These are phyloP conservation scores for Progne subis DNA, from an alignment of 2,113 vertebrate genomes.

Conservation along the genomic window DNA sequence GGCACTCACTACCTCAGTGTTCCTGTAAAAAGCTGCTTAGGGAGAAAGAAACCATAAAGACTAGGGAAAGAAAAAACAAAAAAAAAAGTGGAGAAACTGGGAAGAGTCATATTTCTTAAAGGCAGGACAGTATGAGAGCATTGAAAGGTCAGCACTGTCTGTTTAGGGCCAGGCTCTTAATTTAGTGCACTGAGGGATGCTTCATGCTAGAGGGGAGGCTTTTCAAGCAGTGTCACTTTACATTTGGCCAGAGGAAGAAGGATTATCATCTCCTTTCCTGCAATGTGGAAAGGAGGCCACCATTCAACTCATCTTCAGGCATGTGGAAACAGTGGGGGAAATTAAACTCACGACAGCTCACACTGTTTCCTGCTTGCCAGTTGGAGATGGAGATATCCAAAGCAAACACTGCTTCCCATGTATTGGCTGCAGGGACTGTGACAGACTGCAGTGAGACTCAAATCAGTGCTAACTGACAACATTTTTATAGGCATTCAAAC, in stretches of 20 bases:
- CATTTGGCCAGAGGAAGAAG: background rate
- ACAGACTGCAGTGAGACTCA: background rate
- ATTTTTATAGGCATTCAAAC: background rate
- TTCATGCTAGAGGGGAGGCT: background rate
- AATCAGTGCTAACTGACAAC: background rate
- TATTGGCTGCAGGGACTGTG: background rate
- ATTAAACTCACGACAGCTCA: background rate
- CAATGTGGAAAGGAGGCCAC: constrained; percentile 44
- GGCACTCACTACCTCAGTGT: background rate
- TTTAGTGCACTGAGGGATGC: background rate
- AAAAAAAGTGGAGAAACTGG: background rate
- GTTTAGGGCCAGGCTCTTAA: background rate
- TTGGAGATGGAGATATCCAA: background rate
- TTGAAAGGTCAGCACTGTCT: background rate
- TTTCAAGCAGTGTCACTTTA: background rate
- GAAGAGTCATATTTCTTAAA: background rate
- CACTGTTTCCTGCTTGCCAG: background rate
- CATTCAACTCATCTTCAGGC: constrained; percentile 30
- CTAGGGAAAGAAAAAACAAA: too few relatives aligned
- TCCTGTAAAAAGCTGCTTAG: background rate
- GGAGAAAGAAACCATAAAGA: background rate
- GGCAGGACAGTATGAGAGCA: background rate
- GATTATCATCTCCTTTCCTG: constrained; percentile 17
- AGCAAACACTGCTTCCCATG: background rate
- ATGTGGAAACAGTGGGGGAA: constrained; percentile 39